phyloP scores from a whole-genome alignment of 2,113 vertebrate species.

The Leptodactylus fuscus region DNA sequence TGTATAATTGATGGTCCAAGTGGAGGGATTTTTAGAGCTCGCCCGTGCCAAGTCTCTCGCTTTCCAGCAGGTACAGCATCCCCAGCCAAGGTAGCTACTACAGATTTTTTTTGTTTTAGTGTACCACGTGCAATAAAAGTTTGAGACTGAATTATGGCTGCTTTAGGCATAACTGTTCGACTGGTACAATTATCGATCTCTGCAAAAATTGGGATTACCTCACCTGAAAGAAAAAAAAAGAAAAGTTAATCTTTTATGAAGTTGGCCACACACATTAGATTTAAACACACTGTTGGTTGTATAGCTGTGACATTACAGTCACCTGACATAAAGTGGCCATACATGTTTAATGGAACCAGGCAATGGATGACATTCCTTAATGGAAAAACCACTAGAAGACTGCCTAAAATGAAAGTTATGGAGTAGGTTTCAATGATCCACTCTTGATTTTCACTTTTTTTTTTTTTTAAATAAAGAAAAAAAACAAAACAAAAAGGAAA shows the following conservation, averaged over 20 bases:
- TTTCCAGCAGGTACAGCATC: conserved; percentile 79
- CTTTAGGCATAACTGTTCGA: conserved; percentile 84
- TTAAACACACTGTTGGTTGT: too few species aligned
- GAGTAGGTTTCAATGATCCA: too few species aligned
- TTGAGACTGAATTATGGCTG: conserved; percentile 91
- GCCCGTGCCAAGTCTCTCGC: conserved; percentile 88
- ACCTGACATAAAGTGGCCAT: too few species aligned
- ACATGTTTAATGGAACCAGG: too few species aligned
- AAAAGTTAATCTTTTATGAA: too few species aligned
- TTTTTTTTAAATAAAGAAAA: too few species aligned
- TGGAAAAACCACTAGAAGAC: too few species aligned
- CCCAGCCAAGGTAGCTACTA: conserved; percentile 86
- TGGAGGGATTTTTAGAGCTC: conserved; percentile 89
- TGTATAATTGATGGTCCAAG: conserved; percentile 92
- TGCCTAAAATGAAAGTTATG: too few species aligned
- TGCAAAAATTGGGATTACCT: conserved; percentile 92
- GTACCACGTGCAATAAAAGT: conserved; percentile 91
- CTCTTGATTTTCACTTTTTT: too few species aligned
- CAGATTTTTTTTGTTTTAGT: conserved; percentile 87
- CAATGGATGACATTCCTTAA: too few species aligned
- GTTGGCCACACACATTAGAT: too few species aligned
- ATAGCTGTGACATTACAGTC: too few species aligned
- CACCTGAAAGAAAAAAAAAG: conserved; percentile 76
- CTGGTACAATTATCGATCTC: conserved; percentile 92
- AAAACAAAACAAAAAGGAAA: not conserved